A percentile compares a stretch with the other conserved stretches of the same genome.
phyloP scores from a whole-genome alignment of 1,140 invertebrate genomes.

The Drosophila virilis region DNA sequence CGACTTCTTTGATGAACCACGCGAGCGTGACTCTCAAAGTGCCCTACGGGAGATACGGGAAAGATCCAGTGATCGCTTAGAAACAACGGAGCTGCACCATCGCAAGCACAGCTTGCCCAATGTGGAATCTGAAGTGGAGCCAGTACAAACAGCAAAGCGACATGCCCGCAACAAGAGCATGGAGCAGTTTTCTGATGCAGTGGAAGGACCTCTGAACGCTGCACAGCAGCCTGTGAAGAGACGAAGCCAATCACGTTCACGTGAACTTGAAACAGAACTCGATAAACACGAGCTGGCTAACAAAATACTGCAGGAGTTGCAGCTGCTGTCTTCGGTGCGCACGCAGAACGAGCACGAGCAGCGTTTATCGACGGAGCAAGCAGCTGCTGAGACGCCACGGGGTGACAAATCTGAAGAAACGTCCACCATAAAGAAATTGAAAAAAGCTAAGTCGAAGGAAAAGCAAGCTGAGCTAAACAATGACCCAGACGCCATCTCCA shows the following conservation, averaged over 20 bases:
- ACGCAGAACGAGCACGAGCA: conserved; percentile 55
- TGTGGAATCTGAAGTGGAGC: conserved; percentile 44
- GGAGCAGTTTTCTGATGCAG: conserved; percentile 60
- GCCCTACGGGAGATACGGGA: conserved; percentile 88
- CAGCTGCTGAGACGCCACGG: background rate
- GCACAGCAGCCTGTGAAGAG: conserved; percentile 27
- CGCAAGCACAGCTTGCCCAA: conserved; percentile 75
- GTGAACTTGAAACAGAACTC: conserved; percentile 59
- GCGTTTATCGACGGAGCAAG: conserved; percentile 4
- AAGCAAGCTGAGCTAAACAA: conserved; percentile 27
- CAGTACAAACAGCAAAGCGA: conserved; percentile 30
- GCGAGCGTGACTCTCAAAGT: conserved; percentile 88
- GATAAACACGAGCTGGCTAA: conserved; percentile 75
- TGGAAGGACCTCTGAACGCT: background rate
- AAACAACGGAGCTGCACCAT: conserved; percentile 42
- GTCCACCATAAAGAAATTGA: conserved; percentile 79
- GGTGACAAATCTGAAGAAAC: conserved; percentile 54
- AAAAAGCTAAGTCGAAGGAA: conserved; percentile 74
- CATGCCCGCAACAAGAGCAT: conserved; percentile 80
- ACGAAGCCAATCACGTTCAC: conserved; percentile 60
- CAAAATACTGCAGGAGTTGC: conserved; percentile 79
- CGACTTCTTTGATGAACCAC: conserved; percentile 90
- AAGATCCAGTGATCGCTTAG: conserved; percentile 81
- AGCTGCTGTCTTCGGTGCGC: conserved; percentile 67
- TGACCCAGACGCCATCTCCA: conserved; percentile 18